phyloP scores from a whole-genome alignment of 2,888 invertebrate genomes.

The Pterobdella sp. region DNA sequence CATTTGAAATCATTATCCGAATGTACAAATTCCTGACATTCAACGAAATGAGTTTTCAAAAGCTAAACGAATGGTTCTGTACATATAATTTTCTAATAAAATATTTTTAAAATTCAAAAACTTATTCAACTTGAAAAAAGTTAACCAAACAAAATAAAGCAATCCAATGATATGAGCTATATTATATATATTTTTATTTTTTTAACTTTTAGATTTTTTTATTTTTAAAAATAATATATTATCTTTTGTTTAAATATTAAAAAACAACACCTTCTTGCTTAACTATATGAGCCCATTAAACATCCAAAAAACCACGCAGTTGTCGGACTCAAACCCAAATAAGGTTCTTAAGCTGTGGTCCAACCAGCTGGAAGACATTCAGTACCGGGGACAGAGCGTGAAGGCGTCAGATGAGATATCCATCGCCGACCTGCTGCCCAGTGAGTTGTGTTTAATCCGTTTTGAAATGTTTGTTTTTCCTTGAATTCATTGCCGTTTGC shows the following conservation, averaged over 20 bases:
- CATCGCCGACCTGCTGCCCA: constrained; percentile 29
- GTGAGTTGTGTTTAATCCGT: no score
- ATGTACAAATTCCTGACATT: no score
- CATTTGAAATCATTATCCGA: no score
- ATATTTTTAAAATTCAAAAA: not conserved
- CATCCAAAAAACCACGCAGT: constrained; percentile 6
- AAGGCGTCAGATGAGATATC: constrained; percentile 28
- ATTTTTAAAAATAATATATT: not conserved
- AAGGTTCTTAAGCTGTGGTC: constrained; percentile 26
- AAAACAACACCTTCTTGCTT: not conserved
- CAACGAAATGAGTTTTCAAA: no score
- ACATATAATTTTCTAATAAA: no score
- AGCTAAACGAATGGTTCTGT: no score
- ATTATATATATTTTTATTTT: no score
- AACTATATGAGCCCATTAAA: not conserved
- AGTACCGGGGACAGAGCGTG: constrained; percentile 29
- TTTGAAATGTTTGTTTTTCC: not conserved
- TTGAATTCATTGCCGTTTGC: not conserved
- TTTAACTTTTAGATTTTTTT: not conserved
- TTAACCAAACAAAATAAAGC: not conserved
- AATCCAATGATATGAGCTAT: not conserved
- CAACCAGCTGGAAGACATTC: constrained; percentile 30
- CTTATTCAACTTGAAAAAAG: not conserved
- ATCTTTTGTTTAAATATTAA: not conserved
- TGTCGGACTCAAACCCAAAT: constrained; percentile 27